Evolutionary conservation across 2,113 vertebrate genomes (phyloP).

Genomic region (Poeciliopsis prolifica): DNA sequence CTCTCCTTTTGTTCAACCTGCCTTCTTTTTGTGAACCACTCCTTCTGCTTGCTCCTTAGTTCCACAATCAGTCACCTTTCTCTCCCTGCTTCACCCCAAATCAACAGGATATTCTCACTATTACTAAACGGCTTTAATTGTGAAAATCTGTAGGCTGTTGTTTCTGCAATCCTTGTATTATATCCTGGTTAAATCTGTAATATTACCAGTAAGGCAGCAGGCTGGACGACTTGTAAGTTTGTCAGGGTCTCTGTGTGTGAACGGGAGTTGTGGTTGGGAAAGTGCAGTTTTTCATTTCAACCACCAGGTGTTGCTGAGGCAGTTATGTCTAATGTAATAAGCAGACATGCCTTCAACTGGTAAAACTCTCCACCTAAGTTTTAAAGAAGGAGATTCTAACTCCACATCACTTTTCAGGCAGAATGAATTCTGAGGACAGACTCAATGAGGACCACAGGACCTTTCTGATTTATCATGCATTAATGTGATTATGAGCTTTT

Average conservation of each 20-base stretch:
- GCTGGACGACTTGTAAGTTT: neutral
- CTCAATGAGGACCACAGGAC: no score
- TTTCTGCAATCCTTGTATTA: neutral
- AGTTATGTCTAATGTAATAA: neutral
- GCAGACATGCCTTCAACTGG: neutral
- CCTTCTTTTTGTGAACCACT: constrained; percentile 23
- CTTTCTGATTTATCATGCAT: no score
- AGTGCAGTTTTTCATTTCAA: neutral
- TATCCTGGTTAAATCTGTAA: constrained; percentile 5
- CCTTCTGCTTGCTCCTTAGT: neutral
- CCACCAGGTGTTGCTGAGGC: constrained; percentile 57
- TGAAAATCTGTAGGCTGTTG: neutral
- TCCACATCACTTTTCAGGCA: no score
- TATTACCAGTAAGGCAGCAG: neutral
- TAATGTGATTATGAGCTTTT: no score
- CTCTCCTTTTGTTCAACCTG: constrained; percentile 14
- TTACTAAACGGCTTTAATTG: neutral
- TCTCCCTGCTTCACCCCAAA: constrained; percentile 37
- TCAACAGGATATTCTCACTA: constrained; percentile 12
- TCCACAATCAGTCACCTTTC: constrained; percentile 28
- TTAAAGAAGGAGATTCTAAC: no score
- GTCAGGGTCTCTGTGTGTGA: constrained; percentile 64
- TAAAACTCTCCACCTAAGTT: neutral
- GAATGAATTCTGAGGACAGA: no score
- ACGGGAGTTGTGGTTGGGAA: constrained; percentile 69